Conservation (phyloP, 2,888 invertebrate genomes). For the Plusia festucae region DNA sequence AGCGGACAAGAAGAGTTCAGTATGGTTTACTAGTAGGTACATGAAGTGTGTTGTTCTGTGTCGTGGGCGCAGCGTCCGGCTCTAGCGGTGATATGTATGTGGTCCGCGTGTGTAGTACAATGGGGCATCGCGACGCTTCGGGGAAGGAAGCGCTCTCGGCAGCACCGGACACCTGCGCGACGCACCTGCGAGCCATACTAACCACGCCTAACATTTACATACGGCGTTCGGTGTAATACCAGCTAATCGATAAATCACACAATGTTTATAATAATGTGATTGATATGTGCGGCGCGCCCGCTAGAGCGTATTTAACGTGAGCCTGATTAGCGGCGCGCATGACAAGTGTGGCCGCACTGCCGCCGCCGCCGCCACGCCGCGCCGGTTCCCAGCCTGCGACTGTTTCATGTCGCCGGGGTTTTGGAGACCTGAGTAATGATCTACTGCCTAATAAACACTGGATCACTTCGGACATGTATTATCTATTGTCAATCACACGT, state of each 20-base stretch:
- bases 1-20: neutral
- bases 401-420: conserved; percentile 37
- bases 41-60: neutral
- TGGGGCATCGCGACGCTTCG: conserved; percentile 67
- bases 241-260: conserved; percentile 56
- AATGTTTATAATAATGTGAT: conserved; percentile 48
- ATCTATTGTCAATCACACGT: neutral
- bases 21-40: neutral
- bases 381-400: conserved; percentile 33
- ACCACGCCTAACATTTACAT: conserved; percentile 42
- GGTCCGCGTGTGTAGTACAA: conserved; percentile 68
- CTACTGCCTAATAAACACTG: neutral
- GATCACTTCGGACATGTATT: neutral
- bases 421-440: conserved; percentile 5
- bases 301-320: neutral
- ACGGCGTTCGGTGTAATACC: conserved; percentile 28
- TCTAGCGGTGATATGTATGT: conserved; percentile 56
- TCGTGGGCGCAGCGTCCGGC: neutral
- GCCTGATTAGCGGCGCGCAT: conserved; percentile 3
- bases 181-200: conserved; percentile 23
- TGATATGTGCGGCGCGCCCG: conserved; percentile 14
- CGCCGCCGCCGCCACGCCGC: no score
- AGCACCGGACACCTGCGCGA: conserved; percentile 63
- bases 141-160: conserved; percentile 81
- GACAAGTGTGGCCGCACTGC: neutral